Conservation (phyloP, 2,113 vertebrate genomes). For the Megaceryle torquata region DNA sequence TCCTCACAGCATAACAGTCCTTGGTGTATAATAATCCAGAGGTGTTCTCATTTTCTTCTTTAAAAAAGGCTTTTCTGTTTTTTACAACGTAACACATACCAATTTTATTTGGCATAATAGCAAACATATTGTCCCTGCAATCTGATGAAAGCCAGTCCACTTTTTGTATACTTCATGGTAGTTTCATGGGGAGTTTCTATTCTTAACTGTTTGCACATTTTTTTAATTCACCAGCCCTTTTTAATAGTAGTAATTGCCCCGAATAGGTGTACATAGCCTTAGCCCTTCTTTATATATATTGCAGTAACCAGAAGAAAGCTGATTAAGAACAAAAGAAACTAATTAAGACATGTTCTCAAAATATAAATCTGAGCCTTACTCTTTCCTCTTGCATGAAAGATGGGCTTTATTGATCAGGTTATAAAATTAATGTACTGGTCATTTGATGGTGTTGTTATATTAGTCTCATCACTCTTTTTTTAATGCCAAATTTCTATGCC, state of each 20-base stretch:
- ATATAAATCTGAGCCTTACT: background rate
- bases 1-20: background rate
- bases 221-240: background rate
- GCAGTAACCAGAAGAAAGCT: background rate
- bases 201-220: background rate
- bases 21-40: background rate
- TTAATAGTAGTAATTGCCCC: background rate
- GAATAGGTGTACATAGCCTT: background rate
- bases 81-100: background rate
- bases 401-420: background rate
- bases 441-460: background rate
- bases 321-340: background rate
- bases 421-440: background rate
- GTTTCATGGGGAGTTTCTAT: background rate
- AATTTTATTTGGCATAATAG: background rate
- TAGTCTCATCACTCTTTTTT: background rate
- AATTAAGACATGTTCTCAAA: background rate
- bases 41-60: background rate
- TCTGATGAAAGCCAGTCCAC: background rate
- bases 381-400: background rate
- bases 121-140: background rate
- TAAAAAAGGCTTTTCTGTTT: background rate
- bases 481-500: background rate
- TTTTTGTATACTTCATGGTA: background rate
- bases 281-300: background rate